Conservation (phyloP, 2,888 invertebrate genomes). For the Gastrophysa polygoni region DNA sequence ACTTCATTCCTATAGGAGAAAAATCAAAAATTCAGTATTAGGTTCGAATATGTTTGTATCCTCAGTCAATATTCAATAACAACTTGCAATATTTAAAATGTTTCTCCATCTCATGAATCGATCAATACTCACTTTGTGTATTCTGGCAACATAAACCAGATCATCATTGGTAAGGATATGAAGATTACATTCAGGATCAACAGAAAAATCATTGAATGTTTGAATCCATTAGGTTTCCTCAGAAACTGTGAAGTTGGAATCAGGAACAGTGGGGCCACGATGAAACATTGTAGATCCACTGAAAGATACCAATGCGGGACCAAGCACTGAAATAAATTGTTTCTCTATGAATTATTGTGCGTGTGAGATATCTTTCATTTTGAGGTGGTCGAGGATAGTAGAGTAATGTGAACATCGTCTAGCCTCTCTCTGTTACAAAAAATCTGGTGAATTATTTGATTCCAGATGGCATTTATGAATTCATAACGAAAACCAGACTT, state of each 20-base stretch:
- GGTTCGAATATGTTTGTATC: no score
- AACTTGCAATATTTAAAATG: no score
- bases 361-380: not conserved
- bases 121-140: constrained; percentile 33
- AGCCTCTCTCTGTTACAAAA: no score
- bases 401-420: no score
- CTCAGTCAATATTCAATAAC: no score
- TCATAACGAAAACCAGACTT: no score
- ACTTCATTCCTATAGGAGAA: no score
- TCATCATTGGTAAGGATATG: constrained; percentile 25
- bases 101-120: not conserved
- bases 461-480: no score
- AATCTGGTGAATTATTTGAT: no score
- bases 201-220: constrained; percentile 26
- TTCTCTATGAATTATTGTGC: not conserved
- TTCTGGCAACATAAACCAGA: constrained; percentile 28
- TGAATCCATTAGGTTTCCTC: constrained; percentile 27
- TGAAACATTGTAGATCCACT: constrained; percentile 54
- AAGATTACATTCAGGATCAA: constrained; percentile 29
- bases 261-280: constrained; percentile 49
- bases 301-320: constrained; percentile 54
- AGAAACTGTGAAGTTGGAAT: constrained; percentile 43
- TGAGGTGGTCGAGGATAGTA: no score
- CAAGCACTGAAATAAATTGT: constrained; percentile 47
- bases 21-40: no score